Conservation (phyloP, 2,113 vertebrate genomes). For the Myrmecobius fasciatus region DNA sequence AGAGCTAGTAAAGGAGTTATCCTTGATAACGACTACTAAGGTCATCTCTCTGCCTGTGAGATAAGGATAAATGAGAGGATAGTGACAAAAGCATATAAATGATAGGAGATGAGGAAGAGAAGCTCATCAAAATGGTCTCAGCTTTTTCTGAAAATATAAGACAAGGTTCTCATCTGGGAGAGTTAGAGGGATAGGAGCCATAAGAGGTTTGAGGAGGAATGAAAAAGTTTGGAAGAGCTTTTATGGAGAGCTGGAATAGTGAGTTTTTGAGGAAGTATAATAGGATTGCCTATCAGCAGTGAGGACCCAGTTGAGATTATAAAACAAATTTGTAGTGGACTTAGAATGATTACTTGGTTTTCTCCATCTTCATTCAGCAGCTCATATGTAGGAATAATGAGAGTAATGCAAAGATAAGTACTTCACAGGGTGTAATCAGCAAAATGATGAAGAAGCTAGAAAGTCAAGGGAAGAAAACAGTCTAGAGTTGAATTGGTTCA, state of each 20-base stretch:
- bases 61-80: not conserved
- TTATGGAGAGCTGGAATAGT: not conserved
- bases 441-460: not conserved
- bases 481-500: not conserved
- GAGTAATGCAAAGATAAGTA: not conserved
- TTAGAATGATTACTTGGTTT: not conserved
- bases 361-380: not conserved
- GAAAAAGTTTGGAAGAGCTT: not conserved
- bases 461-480: not conserved
- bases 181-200: not conserved
- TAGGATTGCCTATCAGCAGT: not conserved
- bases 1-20: not conserved
- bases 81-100: not conserved
- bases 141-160: not conserved
- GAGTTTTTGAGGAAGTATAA: not conserved
- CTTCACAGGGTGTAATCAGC: not conserved
- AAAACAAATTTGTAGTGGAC: not conserved
- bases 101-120: not conserved
- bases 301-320: not conserved
- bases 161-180: not conserved
- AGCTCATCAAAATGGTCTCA: not conserved
- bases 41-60: not conserved
- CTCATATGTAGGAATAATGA: not conserved
- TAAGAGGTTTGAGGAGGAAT: not conserved
- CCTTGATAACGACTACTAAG: not conserved